Conservation (phyloP, 2,113 vertebrate species). For the Todiramphus saurophagus region DNA sequence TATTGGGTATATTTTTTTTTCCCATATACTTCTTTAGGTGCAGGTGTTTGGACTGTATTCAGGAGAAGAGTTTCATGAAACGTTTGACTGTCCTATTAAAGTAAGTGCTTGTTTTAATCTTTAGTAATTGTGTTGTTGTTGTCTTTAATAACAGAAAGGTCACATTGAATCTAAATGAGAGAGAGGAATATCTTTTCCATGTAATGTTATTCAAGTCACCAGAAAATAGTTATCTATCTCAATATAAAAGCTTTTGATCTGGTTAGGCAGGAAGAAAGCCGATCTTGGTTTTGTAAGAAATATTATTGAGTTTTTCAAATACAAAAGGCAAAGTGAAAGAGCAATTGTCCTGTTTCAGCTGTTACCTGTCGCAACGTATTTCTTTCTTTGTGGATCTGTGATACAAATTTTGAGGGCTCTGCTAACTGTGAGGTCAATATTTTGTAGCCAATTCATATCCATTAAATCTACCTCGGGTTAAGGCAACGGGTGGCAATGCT, state of each 20-base stretch:
- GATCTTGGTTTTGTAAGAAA: neutral
- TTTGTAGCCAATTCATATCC: neutral
- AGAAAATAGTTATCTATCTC: conserved; percentile 21
- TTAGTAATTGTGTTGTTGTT: conserved; percentile 2
- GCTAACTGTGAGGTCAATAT: neutral
- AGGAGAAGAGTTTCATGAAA: conserved; percentile 94
- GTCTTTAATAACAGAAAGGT: conserved; percentile 46
- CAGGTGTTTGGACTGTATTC: conserved; percentile 96
- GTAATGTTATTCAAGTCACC: conserved; percentile 7
- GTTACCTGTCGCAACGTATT: neutral
- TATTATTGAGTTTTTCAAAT: conserved; percentile 24
- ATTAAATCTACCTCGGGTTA: neutral
- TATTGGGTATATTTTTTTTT: neutral
- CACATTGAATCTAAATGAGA: conserved; percentile 13
- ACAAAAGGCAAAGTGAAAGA: neutral
- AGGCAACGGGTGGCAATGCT: neutral
- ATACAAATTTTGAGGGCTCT: neutral
- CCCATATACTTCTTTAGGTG: conserved; percentile 76
- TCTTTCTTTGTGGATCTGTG: neutral
- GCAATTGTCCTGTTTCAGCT: conserved; percentile 17
- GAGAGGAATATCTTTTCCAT: neutral
- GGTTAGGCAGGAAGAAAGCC: conserved; percentile 21
- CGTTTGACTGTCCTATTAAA: conserved; percentile 97
- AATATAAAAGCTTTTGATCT: conserved; percentile 38
- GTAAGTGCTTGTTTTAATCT: conserved; percentile 78